These are phyloP conservation scores for Mythimna vitellina DNA, from an alignment of 2,888 invertebrate genomes.

Conservation along the genomic window DNA sequence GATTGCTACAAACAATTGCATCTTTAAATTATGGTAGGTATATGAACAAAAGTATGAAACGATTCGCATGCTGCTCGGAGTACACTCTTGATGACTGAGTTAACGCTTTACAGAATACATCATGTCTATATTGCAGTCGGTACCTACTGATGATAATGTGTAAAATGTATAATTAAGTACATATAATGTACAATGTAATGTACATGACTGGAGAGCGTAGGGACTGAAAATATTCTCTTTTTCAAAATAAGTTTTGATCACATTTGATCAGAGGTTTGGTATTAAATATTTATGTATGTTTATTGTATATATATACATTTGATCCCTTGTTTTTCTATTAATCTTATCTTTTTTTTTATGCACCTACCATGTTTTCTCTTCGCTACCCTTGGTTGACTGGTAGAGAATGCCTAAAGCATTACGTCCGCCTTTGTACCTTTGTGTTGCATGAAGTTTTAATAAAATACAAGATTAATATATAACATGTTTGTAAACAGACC, in stretches of 20 bases:
- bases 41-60: conserved; percentile 30
- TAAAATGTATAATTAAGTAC: conserved; percentile 3
- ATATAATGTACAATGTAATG: too few species aligned
- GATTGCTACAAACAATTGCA: conserved; percentile 15
- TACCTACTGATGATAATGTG: not conserved
- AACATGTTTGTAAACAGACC: not conserved
- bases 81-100: conserved; percentile 53
- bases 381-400: too few species aligned
- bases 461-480: not conserved
- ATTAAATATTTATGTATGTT: too few species aligned
- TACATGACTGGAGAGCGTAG: not conserved
- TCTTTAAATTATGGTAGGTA: conserved; percentile 31
- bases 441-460: too few species aligned
- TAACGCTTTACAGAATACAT: conserved; percentile 27
- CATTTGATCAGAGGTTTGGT: not conserved
- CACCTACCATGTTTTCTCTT: too few species aligned
- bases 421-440: too few species aligned
- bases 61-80: conserved; percentile 16
- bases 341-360: too few species aligned
- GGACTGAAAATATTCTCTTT: not conserved
- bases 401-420: too few species aligned
- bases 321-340: too few species aligned
- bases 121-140: not conserved
- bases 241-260: not conserved
- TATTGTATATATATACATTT: too few species aligned